Conservation (phyloP, 1,140 invertebrate species). For the Sarcophaga peregrina region DNA sequence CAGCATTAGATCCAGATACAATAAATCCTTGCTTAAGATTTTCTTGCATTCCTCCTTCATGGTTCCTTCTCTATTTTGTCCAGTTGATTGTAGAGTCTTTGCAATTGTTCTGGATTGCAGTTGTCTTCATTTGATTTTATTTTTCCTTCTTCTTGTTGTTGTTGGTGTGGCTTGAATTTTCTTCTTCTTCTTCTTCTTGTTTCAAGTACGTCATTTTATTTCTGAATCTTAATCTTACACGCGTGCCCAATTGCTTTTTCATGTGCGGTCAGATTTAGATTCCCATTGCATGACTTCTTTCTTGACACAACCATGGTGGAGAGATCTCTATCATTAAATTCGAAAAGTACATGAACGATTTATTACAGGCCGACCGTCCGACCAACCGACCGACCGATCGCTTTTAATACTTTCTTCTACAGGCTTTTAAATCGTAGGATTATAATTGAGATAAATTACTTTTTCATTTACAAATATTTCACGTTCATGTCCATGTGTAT, state of each 20-base stretch:
- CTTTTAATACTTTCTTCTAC: not conserved
- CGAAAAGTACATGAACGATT: constrained; percentile 5
- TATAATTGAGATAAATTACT: constrained; percentile 38
- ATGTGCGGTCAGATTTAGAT: constrained; percentile 19
- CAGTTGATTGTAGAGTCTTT: not conserved
- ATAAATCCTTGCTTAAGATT: not conserved
- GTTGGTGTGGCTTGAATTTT: not conserved
- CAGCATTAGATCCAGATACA: not conserved
- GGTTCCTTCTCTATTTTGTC: constrained; percentile 5
- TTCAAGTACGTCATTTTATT: not conserved
- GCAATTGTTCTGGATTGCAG: not conserved
- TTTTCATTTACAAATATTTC: not conserved
- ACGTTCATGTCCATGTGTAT: too few species aligned
- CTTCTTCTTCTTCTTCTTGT: not conserved
- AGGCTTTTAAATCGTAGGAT: constrained; percentile 17
- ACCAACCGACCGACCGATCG: too few species aligned
- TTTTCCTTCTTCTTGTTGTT: not conserved
- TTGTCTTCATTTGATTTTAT: not conserved
- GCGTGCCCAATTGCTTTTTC: constrained; percentile 21
- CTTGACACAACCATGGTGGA: not conserved
- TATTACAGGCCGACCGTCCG: not conserved
- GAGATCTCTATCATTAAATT: constrained; percentile 16
- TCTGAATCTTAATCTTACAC: not conserved
- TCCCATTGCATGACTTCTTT: not conserved
- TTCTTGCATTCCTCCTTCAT: not conserved